Conservation (phyloP, 2,113 vertebrate species). For the Phrynocephalus versicolor region DNA sequence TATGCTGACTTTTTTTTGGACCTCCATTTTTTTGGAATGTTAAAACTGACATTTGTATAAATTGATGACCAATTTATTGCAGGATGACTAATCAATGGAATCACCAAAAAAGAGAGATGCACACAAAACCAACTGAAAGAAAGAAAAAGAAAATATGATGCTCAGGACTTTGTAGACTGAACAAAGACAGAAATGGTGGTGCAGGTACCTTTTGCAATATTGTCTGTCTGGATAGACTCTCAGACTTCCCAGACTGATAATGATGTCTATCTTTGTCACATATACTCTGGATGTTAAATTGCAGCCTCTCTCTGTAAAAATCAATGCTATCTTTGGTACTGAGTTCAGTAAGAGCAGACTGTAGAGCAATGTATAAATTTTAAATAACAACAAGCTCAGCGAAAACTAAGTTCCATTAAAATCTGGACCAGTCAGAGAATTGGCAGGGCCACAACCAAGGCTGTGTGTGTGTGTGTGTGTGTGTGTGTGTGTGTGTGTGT, state of each 20-base stretch:
- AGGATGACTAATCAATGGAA: background rate
- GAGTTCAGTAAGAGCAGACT: background rate
- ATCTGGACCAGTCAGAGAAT: background rate
- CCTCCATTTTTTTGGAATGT: no score
- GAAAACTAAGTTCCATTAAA: background rate
- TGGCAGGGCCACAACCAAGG: no score
- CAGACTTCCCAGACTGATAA: background rate
- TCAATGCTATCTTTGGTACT: background rate
- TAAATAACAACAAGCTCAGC: background rate
- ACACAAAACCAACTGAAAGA: background rate
- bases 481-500: no score
- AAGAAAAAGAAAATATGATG: background rate
- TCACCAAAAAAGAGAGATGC: background rate
- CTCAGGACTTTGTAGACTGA: background rate
- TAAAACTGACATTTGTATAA: no score
- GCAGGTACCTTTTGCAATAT: background rate
- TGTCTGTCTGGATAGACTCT: background rate
- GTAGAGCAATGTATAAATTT: constrained; percentile 1
- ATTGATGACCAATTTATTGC: background rate
- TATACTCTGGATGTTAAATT: background rate
- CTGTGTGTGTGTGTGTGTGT: no score
- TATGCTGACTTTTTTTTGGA: no score
- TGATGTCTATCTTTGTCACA: background rate
- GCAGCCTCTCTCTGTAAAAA: background rate
- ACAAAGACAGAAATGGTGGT: background rate